Base-by-base conservation (phyloP, 1,140 invertebrate genomes). In the Centruroides sculpturatus region DNA sequence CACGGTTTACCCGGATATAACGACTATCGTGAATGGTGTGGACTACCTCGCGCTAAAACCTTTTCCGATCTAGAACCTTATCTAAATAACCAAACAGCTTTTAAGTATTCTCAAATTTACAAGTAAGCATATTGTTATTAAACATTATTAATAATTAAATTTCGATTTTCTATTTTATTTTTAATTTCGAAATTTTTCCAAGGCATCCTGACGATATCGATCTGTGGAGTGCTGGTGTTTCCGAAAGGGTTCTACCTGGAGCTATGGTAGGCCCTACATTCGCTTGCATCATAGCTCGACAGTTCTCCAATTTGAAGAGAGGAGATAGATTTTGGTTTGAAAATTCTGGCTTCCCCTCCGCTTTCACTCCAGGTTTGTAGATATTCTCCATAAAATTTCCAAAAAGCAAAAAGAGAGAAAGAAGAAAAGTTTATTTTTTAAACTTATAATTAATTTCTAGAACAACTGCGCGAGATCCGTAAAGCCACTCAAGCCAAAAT, bases 211-310 rank as follows among this genome's bases (percentile, higher is more conserved):
- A 78, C 61, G 77, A 78, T 64, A 75, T 78, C 56, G 77, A 78
- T 64, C 64, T 78, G 4, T 77, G 73, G 73, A 67, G 72, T 36
- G 77, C 72, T 50, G 78, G 87, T 54, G 84, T 94, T 81, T 91
- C 89, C 1, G 93, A 97, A 72, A 79, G 83, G 55, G 83, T 87
- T 5, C 75, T 93, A 55, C 86, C 85, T 6, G 89, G 88, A 49
- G 89, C 87, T 51, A 86, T 95, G 82, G 78, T 95, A 41, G 94
- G 93, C 48, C 92, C 92, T 4, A 96, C 92, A 5, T 79, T 80
- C 66, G 74, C 74, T 13, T 82, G 80, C 64, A 75, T 82, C 50
- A 75, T 83, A 51, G 79, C 72, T 5, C 71, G 72, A 59, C 79
- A 82, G 63, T 82, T 83, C 68, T 68, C 72, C 36, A 70, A 73